Evolutionary conservation across 2,113 vertebrate genomes (phyloP).

Genomic region (Erythrolamprus reginae): DNA sequence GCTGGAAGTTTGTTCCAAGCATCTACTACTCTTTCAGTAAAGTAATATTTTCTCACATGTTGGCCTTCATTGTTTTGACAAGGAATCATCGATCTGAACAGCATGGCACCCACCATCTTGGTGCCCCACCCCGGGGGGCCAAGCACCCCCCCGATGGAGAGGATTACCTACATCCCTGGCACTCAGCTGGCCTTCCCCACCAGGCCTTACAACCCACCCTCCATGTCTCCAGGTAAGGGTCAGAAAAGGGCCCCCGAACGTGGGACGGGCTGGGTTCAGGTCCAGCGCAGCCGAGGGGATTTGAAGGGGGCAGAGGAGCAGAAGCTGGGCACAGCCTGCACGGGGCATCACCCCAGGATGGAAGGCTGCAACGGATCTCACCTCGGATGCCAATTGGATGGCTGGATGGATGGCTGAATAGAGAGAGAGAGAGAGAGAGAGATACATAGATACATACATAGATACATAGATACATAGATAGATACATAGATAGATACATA

Average conservation of each 20-base stretch:
- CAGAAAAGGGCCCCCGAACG: neutral
- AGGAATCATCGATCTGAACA: slow-evolving; percentile 99
- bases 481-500: too few species aligned
- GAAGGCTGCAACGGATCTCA: too few species aligned
- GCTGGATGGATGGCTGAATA: too few species aligned
- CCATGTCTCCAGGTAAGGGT: slow-evolving; percentile 91
- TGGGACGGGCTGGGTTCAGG: neutral
- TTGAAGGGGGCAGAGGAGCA: neutral
- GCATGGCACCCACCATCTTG: slow-evolving; percentile 97
- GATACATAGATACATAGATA: too few species aligned
- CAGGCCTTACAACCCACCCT: slow-evolving; percentile 92
- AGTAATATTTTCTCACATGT: too few species aligned
- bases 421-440: too few species aligned
- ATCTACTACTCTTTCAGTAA: too few species aligned
- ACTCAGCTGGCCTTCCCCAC: slow-evolving; percentile 91
- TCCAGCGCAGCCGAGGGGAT: neutral
- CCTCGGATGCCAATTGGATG: too few species aligned
- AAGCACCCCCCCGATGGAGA: slow-evolving; percentile 94
- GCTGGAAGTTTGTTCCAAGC: too few species aligned
- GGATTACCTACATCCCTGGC: slow-evolving; percentile 92
- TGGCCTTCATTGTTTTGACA: slow-evolving; percentile 64
- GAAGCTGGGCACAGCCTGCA: too few species aligned
- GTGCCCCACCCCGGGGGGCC: slow-evolving; percentile 96
- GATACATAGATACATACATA: too few species aligned
- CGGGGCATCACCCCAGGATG: too few species aligned